These are phyloP conservation scores for Zapornia atra DNA, from an alignment of 2,113 vertebrate species.

Conservation along the genomic window DNA sequence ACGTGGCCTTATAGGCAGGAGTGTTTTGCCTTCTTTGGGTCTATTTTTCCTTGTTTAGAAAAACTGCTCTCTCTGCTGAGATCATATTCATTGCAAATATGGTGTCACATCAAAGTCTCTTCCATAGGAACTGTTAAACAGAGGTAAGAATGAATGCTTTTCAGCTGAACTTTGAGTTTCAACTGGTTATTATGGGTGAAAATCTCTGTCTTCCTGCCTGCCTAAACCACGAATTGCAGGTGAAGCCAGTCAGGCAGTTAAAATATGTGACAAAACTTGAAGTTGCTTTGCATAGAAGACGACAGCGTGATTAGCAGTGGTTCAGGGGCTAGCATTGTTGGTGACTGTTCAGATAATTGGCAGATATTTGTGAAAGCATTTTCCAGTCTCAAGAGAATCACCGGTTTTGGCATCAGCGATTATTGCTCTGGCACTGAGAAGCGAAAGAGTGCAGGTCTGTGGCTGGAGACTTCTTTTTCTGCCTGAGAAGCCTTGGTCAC, in stretches of 20 bases:
- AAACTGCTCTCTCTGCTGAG: neutral
- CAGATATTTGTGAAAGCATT: neutral
- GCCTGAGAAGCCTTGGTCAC: neutral
- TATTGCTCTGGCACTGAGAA: rapidly evolving
- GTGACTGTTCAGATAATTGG: neutral
- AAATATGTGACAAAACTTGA: neutral
- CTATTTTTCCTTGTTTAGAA: neutral
- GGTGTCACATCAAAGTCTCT: neutral
- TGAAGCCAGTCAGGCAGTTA: neutral
- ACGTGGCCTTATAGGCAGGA: neutral
- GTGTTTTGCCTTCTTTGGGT: neutral
- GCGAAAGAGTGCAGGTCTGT: neutral
- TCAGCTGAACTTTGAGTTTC: neutral
- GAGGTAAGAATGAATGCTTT: neutral
- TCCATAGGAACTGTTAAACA: neutral
- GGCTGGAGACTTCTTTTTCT: neutral
- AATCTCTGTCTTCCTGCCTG: neutral
- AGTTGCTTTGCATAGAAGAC: neutral
- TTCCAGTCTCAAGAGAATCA: neutral
- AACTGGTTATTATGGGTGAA: neutral
- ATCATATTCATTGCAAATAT: neutral
- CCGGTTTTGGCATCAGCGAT: neutral
- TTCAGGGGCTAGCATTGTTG: neutral
- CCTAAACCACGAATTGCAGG: neutral
- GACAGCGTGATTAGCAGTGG: neutral